Base-by-base conservation (phyloP, 2,797 vertebrate genomes). In the Enteromius radiatus region DNA sequence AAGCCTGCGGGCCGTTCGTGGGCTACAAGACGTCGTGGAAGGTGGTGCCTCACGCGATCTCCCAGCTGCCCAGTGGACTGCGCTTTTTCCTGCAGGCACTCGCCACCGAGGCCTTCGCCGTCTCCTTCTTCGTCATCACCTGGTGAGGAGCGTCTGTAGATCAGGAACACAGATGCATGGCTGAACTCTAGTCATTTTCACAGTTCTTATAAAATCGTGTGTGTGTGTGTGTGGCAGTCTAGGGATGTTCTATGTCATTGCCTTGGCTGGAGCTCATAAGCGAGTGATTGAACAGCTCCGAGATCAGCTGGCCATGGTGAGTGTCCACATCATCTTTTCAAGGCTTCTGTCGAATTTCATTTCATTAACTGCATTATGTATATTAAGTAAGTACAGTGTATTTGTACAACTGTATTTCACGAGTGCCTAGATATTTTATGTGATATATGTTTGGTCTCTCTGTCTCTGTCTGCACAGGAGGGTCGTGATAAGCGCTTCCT, bases 211-310 rank as follows among this genome's bases (percentile, higher is more conserved):
- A n/a, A n/a, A n/a, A n/a, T n/a, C n/a, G n/a, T 52, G 49, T 84
- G 52, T 83, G 36, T 83, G n/a, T 56, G 43, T 84, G 63, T 79
- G 28, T 78, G 91, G 33, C 92, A 99, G 98, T 90, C 92, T 99
- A 61, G 1, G 96, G 71, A 96, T 99, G 97, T 97, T 98, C 89
- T 99, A 98, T 88, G 91, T 97, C 85, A 96, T 99, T 1, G 98
- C 98, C 3, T 88, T 99, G 70, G 97, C 97, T 8, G 94, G 95
- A 89, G 98, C 97, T 8, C 96, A 99, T 90, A 97, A 96, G 88
- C 94, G 83, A 36, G 96, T 97, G 56, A 95, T 98, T 4, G 87
- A 94, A 23, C 97, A 97, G 76, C 95, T 99, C 23, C 93, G 95
- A 86, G 96, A 99, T 17, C 97, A 99, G 81, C 93, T 99, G 31